phyloP scores from a whole-genome alignment of 1,140 invertebrate species.

The Drosophila gunungcola region DNA sequence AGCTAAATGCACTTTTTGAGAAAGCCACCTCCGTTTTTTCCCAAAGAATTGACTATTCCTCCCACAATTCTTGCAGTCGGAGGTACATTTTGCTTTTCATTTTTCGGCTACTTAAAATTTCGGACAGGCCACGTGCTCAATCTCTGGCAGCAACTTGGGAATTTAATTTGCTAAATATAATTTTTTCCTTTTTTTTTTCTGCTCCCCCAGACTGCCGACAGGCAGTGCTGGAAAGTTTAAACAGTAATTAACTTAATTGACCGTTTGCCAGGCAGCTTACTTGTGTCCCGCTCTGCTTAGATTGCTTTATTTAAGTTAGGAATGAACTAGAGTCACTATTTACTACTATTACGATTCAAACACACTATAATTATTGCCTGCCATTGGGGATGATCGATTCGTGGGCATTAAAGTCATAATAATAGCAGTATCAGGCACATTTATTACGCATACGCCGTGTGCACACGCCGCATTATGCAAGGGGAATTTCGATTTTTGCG shows the following conservation, averaged over 20 bases:
- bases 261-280: conserved; percentile 21
- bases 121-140: conserved; percentile 31
- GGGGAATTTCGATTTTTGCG: conserved; percentile 53
- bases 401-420: conserved; percentile 69
- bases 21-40: neutral
- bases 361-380: conserved; percentile 41
- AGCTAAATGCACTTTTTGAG: neutral
- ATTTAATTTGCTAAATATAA: conserved; percentile 54
- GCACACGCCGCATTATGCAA: conserved; percentile 44
- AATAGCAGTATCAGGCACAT: conserved; percentile 54
- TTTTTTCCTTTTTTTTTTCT: conserved; percentile 13
- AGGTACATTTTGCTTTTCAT: conserved; percentile 19
- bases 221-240: conserved; percentile 33
- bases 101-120: conserved; percentile 20
- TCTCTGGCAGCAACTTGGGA: conserved; percentile 33
- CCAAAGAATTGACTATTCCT: neutral
- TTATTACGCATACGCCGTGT: conserved; percentile 78
- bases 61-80: conserved; percentile 5
- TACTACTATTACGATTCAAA: neutral
- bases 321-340: neutral
- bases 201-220: neutral
- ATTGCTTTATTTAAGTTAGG: conserved; percentile 9
- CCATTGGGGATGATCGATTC: conserved; percentile 58
- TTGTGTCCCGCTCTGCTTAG: conserved; percentile 11
- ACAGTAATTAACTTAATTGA: conserved; percentile 72